Conservation (phyloP, 2,888 invertebrate species). For the Rotaria sp. region DNA sequence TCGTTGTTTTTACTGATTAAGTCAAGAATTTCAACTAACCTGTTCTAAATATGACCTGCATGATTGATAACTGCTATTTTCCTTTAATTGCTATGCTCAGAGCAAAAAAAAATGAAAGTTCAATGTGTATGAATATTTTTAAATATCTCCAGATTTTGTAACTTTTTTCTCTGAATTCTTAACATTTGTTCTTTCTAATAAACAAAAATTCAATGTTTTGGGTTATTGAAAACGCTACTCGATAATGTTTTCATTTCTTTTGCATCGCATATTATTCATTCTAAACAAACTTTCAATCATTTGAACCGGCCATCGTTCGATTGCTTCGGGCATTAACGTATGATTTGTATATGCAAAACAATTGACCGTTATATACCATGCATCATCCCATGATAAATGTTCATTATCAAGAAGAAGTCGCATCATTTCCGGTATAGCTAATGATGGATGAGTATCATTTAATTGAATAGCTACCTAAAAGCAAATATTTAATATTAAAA, state of each 20-base stretch:
- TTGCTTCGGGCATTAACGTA: slow-evolving; percentile 91
- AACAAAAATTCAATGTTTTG: background rate
- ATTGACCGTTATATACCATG: slow-evolving; percentile 76
- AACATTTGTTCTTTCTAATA: background rate
- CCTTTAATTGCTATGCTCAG: too few species aligned
- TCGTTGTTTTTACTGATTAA: too few species aligned
- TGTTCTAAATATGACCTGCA: too few species aligned
- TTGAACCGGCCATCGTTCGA: slow-evolving; percentile 82
- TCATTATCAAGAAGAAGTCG: slow-evolving; percentile 86
- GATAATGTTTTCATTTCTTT: background rate
- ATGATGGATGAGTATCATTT: slow-evolving; percentile 94
- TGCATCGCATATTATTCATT: background rate
- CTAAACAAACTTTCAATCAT: slow-evolving; percentile 64
- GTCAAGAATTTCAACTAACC: too few species aligned
- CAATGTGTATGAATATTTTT: too few species aligned
- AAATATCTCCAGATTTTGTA: too few species aligned
- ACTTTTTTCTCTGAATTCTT: too few species aligned
- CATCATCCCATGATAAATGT: slow-evolving; percentile 78
- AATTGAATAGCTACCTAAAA: slow-evolving; percentile 75
- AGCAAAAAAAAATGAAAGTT: too few species aligned
- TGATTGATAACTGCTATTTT: too few species aligned
- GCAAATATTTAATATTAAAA: background rate
- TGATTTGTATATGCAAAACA: slow-evolving; percentile 98
- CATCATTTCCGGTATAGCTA: slow-evolving; percentile 94
- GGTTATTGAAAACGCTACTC: background rate